Evolutionary conservation across 2,888 invertebrate species (phyloP).

Genomic region (Anagyrus pseudococci): DNA sequence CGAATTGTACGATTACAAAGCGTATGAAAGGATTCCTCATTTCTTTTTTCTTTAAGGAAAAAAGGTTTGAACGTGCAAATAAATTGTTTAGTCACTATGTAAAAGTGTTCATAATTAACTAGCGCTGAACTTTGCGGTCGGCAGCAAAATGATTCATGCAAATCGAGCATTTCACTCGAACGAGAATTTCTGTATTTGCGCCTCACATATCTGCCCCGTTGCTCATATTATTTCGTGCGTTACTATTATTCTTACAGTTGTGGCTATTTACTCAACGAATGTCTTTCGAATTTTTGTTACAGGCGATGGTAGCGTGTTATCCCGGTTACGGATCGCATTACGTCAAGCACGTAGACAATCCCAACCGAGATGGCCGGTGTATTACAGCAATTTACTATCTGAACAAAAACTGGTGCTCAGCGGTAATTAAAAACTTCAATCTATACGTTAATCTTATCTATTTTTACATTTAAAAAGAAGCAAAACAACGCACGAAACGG

Average conservation of each 20-base stretch:
- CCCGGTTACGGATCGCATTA: slow-evolving; percentile 94
- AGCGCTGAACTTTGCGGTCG: background rate
- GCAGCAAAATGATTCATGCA: background rate
- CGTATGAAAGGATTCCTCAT: background rate
- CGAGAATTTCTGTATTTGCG: background rate
- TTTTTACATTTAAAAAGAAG: background rate
- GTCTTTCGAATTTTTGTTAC: slow-evolving; percentile 50
- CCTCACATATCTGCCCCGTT: too few relatives aligned
- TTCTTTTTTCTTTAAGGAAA: slow-evolving; percentile 5
- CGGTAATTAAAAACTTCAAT: slow-evolving; percentile 63
- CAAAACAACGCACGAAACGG: too few relatives aligned
- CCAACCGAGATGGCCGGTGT: slow-evolving; percentile 94
- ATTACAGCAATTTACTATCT: slow-evolving; percentile 98
- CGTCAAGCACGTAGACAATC: slow-evolving; percentile 97
- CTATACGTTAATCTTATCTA: background rate
- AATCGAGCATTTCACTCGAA: background rate
- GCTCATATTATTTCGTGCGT: background rate
- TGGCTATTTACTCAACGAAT: background rate
- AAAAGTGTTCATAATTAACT: background rate
- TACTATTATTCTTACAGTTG: background rate
- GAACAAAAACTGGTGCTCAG: slow-evolving; percentile 91
- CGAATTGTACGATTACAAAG: background rate
- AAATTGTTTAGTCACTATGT: background rate
- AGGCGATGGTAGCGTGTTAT: slow-evolving; percentile 99
- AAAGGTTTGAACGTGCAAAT: background rate